These are phyloP conservation scores for Leucopsar rothschildi DNA, from an alignment of 2,113 vertebrate genomes.

Conservation along the genomic window DNA sequence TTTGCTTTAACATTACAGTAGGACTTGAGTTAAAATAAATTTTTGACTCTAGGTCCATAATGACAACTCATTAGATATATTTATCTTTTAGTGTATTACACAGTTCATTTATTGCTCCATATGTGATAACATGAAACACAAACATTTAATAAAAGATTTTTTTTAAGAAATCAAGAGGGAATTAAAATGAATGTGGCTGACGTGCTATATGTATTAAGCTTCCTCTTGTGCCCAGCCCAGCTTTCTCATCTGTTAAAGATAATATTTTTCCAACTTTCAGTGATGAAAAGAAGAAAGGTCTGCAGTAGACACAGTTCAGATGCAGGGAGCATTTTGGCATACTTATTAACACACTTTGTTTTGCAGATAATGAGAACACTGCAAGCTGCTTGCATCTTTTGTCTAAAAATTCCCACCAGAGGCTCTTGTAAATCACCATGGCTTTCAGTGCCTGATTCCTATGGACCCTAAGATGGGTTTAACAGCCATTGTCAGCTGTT, in stretches of 20 bases:
- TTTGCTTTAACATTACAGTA: background rate
- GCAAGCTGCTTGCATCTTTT: constrained; percentile 70
- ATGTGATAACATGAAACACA: background rate
- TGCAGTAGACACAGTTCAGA: constrained; percentile 26
- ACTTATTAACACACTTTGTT: constrained; percentile 67
- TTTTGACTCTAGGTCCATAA: background rate
- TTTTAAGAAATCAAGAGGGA: background rate
- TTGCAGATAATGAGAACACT: constrained; percentile 69
- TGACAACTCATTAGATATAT: background rate
- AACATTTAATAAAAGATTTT: background rate
- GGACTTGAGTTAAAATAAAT: background rate
- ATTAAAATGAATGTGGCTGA: background rate
- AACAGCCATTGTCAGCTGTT: constrained; percentile 50
- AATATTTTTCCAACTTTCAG: constrained; percentile 11
- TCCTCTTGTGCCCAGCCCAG: background rate
- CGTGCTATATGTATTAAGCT: background rate
- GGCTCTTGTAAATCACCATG: constrained; percentile 3
- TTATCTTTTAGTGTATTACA: background rate
- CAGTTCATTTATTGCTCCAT: background rate
- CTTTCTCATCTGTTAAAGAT: background rate
- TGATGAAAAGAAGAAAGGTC: constrained; percentile 9
- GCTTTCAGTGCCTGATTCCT: constrained; percentile 53
- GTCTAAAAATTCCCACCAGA: constrained; percentile 60
- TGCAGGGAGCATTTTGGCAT: constrained; percentile 21
- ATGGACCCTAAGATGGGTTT: constrained; percentile 46